Base-by-base conservation (phyloP, 1,140 invertebrate species). In the Drusus annulatus region DNA sequence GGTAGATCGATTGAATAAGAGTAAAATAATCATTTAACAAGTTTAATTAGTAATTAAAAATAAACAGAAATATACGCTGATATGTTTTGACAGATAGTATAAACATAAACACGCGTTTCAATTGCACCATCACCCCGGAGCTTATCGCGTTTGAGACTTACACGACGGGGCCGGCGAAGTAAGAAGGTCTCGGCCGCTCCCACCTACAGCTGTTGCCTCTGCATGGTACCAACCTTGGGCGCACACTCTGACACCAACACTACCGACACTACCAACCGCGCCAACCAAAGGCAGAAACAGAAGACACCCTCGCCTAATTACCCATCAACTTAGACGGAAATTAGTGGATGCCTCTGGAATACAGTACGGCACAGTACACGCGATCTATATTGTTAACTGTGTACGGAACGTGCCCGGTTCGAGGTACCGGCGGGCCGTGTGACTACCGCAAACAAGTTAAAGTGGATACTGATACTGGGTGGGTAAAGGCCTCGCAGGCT, bases 131-230 rank as follows among this genome's bases (percentile, higher is more conserved):
- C 36, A 45, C 8, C 13, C 13, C 0, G 10, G 1, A 13, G 36
- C 10, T 45, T 45, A 45, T 45, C 36, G 36, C 10, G 17, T n/a
- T 1, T 25, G n/a, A 21, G 62, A 65, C 62, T 65, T 65, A 65
- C 62, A 65, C 21, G 25, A 19, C 45, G 45, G 36, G 45, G 36
- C 68, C 36, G 68, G 19, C 45, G 19, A 51, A 10, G 63, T 13
- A 21, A 71, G 68, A n/a, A 71, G 50, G 68, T 71, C 68, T 71
- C 68, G 68, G 68, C 4, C 68, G 19, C 17, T 71, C 36, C 62
- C 63, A 19, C 68, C 68, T 71, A 71, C 68, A 51, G 45, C 45
- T 23, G 19, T 50, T 50, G 68, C 68, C 23, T 50, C 51, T 71
- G 45, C 68, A 51, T 71, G 17, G 25, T 21, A 19, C 50, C 68